These are phyloP conservation scores for Mythimna pallens DNA, from an alignment of 2,888 invertebrate genomes.

Conservation along the genomic window DNA sequence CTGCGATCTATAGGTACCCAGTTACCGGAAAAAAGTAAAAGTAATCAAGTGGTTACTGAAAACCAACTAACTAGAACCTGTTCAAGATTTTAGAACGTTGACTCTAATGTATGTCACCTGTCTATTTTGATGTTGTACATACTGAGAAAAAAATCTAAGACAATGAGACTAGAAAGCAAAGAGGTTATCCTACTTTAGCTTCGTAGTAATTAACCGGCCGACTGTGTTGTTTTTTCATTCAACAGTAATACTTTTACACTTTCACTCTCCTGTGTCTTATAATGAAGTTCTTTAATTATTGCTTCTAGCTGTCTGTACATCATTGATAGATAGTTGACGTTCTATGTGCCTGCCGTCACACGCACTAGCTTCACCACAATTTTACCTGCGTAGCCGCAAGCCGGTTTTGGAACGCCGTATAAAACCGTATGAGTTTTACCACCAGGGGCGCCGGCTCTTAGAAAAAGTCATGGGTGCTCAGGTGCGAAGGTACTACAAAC, in stretches of 20 bases:
- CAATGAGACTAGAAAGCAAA: slow-evolving; percentile 2
- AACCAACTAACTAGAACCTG: background rate
- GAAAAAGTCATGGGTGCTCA: too few species aligned
- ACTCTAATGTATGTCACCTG: slow-evolving; percentile 18
- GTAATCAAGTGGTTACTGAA: background rate
- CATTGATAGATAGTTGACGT: too few species aligned
- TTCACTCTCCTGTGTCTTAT: background rate
- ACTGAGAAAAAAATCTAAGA: slow-evolving; percentile 1
- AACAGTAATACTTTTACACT: slow-evolving; percentile 1
- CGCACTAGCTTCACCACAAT: too few species aligned
- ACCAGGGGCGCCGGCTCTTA: too few species aligned
- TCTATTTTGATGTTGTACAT: background rate
- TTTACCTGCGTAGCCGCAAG: too few species aligned
- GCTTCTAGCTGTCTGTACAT: too few species aligned
- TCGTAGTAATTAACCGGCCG: background rate
- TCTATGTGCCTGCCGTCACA: too few species aligned
- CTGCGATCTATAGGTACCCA: background rate
- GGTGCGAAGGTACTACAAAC: too few species aligned
- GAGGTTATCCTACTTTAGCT: slow-evolving; percentile 20
- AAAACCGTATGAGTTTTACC: too few species aligned
- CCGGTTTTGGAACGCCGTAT: too few species aligned
- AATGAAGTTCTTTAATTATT: background rate
- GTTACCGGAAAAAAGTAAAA: slow-evolving; percentile 1
- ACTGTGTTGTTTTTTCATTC: background rate
- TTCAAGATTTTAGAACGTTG: background rate